Conservation (phyloP, 1,140 invertebrate species). For the Pinna nobilis region DNA sequence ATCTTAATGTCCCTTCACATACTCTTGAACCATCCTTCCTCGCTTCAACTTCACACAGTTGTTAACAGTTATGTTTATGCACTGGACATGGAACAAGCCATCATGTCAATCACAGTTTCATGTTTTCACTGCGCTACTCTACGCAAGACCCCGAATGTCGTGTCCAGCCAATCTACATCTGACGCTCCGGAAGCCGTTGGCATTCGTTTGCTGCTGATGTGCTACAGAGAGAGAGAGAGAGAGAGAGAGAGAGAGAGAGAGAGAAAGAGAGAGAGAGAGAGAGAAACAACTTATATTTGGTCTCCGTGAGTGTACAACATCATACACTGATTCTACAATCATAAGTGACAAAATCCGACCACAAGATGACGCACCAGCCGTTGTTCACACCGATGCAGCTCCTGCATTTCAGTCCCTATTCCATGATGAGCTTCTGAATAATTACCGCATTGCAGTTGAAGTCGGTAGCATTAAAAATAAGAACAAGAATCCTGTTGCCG, state of each 20-base stretch:
- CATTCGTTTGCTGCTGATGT: conserved; percentile 41
- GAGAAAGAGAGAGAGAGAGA: too few species aligned
- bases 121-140: conserved; percentile 45
- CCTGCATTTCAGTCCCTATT: conserved; percentile 41
- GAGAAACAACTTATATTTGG: conserved; percentile 29
- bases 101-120: conserved; percentile 5
- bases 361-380: conserved; percentile 30
- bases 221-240: conserved; percentile 17
- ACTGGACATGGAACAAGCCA: conserved; percentile 33
- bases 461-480: conserved; percentile 42
- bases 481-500: conserved; percentile 49
- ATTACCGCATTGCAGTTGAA: conserved; percentile 31
- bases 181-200: conserved; percentile 38
- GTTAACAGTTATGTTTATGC: conserved; percentile 42
- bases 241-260: too few species aligned
- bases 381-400: conserved; percentile 43
- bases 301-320: conserved; percentile 37
- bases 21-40: conserved; percentile 23
- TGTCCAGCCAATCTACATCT: conserved; percentile 18
- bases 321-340: conserved; percentile 34
- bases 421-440: conserved; percentile 31
- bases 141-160: conserved; percentile 14
- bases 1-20: conserved; percentile 29
- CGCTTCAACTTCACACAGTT: conserved; percentile 23
- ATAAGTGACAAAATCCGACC: conserved; percentile 24